Base-by-base conservation (phyloP, 2,888 invertebrate genomes). In the Busseola fusca region DNA sequence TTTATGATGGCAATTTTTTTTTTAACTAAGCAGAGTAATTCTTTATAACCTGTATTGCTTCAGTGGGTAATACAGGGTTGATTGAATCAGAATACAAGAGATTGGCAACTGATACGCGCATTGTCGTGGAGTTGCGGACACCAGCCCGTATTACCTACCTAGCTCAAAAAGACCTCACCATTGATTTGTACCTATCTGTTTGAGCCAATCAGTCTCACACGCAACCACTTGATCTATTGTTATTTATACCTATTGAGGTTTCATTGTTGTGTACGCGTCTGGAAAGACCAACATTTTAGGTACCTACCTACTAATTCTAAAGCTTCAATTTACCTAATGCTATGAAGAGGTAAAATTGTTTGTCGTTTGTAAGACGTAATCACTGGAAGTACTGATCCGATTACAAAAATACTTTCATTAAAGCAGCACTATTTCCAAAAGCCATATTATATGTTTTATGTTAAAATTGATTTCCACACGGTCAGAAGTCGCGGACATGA, bases 1-100 rank as follows among this genome's bases (percentile, higher is more conserved):
- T 25, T 34, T 50, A 21, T 52, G 9, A 1, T 37, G 16, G 37
- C 30, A 45, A 54, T 14, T 14, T 42, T 18, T 40, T 40, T 18
- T 34, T 48, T 7, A 12, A 50, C 25, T 14, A 27, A 34, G 9
- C 10, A 34, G 21, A 16, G 25, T 14, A 40, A 34, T 52, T 54
- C 1, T 7, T 16, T 54, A 16, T 27, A 27, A 27, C 27, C 2
- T 54, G 16, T 54, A 27, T 27, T 7, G 16, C 9, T 27, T 54
- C 27, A 54, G 16, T 54, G 27, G 16, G 18, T 54, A 27, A 27
- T 3, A 54, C 6, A 27, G 40, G 4, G 56, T 56, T 69, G n/a
- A 69, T 57, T 70, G 37, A 45, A 69, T 56, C 27, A 27, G 16
- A 4, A 27, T 68, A 45, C 27, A 45, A 57, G 10, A 34, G 21